Percentiles rank a stretch among this genome's conserved stretches.
Evolutionary conservation across 2,888 invertebrate species (phyloP).

Genomic region (Morpho helenor): DNA sequence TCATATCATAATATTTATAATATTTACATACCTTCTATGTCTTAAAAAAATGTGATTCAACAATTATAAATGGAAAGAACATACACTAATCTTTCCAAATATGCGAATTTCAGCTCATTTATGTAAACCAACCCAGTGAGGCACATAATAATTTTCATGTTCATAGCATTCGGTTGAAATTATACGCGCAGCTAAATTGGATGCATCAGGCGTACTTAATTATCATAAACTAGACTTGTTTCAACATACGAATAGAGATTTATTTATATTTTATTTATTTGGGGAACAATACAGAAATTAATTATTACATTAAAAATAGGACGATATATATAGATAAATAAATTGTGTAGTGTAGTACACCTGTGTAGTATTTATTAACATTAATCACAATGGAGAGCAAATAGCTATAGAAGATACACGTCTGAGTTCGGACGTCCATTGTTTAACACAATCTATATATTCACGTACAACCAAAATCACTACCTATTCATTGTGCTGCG

Average conservation of each 20-base stretch:
- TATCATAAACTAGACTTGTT: constrained; percentile 20
- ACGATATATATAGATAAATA: too few species aligned
- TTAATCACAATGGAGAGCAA: too few species aligned
- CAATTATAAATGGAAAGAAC: too few species aligned
- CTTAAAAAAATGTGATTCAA: too few species aligned
- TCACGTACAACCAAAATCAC: not conserved
- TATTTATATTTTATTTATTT: not conserved
- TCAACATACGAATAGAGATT: not conserved
- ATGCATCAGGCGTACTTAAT: constrained; percentile 21
- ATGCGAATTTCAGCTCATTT: constrained; percentile 9
- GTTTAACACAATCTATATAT: too few species aligned
- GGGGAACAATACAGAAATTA: too few species aligned
- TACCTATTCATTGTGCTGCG: not conserved
- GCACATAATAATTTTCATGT: constrained; percentile 13
- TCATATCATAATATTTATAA: not conserved
- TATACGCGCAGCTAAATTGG: constrained; percentile 20
- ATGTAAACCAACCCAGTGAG: constrained; percentile 21
- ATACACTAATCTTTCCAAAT: not conserved
- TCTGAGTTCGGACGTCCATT: too few species aligned
- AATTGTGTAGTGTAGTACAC: too few species aligned
- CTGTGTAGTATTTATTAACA: too few species aligned
- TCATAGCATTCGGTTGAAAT: constrained; percentile 21
- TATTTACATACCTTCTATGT: too few species aligned
- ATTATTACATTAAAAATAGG: too few species aligned
- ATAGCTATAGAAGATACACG: too few species aligned